Evolutionary conservation across 1,140 invertebrate species (phyloP), one percentile per base, ranked within the genome.

Genomic region (Platyscapa corneri): DNA sequence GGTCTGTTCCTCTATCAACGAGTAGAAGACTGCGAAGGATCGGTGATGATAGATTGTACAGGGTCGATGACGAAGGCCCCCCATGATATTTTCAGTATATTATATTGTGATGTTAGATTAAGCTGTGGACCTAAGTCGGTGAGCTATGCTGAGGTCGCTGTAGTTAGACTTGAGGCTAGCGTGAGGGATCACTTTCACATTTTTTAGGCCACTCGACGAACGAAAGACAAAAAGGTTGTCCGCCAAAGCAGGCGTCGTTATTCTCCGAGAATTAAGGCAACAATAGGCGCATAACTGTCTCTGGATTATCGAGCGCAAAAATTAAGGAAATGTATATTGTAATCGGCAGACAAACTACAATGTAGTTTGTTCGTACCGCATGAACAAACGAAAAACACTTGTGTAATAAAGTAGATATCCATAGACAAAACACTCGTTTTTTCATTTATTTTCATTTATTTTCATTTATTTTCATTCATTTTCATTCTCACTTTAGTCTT

Each of bases 401-500:
- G 91, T 93, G 92, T 93, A 93, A 93, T 93, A 93, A 93, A 93
- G 92, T 93, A 93, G 92, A 92, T 90, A 91, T 92, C 91, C 90
- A 93, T 92, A 89, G 91, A 92, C 87, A 90, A 90, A 84, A 79
- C 7, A 56, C 30, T 53, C 16, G 60, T 67, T 23, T 79, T 3
- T 88, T 84, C n/a, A 10, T 20, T 32, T 23, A 74, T 39, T 74
- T 46, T 72, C 30, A 56, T 72, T 70, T 23, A 7, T 7, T 46
- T 53, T 2, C 16, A 53, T 53, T 2, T 10, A 53, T 10, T 10
- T 2, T 14, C 42, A 46, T 53, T 53, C 49, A 18, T 39, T 42
- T 65, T n/a, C 39, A 32, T 37, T 10, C 10, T 37, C 20, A 32
- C 23, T 23, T 7, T 46, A 20, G 34, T 34, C 49, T n/a, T n/a